Evolutionary conservation across 2,888 invertebrate genomes (phyloP).

Genomic region (Cheilosia grossa): DNA sequence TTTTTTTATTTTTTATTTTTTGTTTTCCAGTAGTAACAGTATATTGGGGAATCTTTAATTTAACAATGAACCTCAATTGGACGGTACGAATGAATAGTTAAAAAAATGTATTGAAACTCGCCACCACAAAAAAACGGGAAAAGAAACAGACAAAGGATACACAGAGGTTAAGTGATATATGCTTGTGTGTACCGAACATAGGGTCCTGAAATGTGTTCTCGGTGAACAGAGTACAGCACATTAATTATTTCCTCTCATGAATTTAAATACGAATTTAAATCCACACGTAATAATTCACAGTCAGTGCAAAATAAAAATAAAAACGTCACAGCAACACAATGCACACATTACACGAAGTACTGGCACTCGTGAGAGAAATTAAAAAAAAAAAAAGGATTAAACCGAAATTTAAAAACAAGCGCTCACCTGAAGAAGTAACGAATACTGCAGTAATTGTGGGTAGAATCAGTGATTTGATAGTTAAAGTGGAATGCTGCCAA

Average conservation of each 20-base stretch:
- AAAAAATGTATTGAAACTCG: slow-evolving; percentile 56
- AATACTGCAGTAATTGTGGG: slow-evolving; percentile 29
- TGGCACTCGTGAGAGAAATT: slow-evolving; percentile 20
- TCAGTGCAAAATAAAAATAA: slow-evolving; percentile 41
- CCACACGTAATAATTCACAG: slow-evolving; percentile 74
- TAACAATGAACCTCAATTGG: slow-evolving; percentile 62
- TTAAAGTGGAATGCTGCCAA: slow-evolving; percentile 5
- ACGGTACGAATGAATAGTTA: slow-evolving; percentile 57
- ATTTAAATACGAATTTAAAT: slow-evolving; percentile 74
- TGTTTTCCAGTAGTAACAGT: slow-evolving; percentile 21
- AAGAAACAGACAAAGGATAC: slow-evolving; percentile 12
- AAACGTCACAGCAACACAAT: slow-evolving; percentile 50
- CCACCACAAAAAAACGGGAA: slow-evolving; percentile 12
- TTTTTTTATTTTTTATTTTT: slow-evolving; percentile 1
- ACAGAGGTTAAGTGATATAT: slow-evolving; percentile 36
- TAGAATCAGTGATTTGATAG: slow-evolving; percentile 52
- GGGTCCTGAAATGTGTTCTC: slow-evolving; percentile 61
- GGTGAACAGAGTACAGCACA: slow-evolving; percentile 51
- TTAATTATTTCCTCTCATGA: slow-evolving; percentile 75
- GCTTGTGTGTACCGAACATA: slow-evolving; percentile 32
- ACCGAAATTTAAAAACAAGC: slow-evolving; percentile 42
- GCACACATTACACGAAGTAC: slow-evolving; percentile 16
- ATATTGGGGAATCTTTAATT: slow-evolving; percentile 67
- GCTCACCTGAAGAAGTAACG: slow-evolving; percentile 44
- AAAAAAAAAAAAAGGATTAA: slow-evolving; percentile 47